Evolutionary conservation across 2,113 vertebrate species (phyloP), one percentile per base, ranked within the genome.

Genomic region (Rissa tridactyla): DNA sequence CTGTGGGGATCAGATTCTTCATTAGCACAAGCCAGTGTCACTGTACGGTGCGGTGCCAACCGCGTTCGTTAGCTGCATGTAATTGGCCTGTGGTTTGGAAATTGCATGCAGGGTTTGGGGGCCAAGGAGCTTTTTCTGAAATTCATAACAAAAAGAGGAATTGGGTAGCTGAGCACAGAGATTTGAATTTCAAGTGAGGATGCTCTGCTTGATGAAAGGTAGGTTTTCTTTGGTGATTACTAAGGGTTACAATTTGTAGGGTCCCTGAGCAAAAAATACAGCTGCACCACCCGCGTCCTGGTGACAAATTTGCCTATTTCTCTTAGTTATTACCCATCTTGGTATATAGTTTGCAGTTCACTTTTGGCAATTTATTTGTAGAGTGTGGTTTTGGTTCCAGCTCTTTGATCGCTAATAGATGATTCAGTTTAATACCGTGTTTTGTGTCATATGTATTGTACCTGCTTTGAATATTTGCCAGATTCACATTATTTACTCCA

Each of bases 21-120:
- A 20, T 49, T 55, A 94, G 76, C 60, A 44, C 15, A 21, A 81
- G 75, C 13, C 82, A 90, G 42, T 64, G 58, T 38, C 46, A 2
- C 49, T 25, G 52, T 51, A 4, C 20, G 0, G 49, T 8, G 44
- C 52, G 51, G 27, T 34, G 47, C 78, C 47, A 38, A 0, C 73
- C 44, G 6, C 0, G 0, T 54, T 93, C 2, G 1, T 88, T 77
- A 93, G 71, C 68, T 52, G 44, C 0, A 0, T 52, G 57, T 64
- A 82, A 82, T 93, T 90, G 82, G 46, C 64, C 64, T 62, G 55
- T 60, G 93, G n/a, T 36, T 69, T 91, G 66, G 81, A 94, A 82
- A 85, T 47, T 21, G 61, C 46, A 11, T 5, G 27, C 7, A 85
- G 66, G 52, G 58, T 80, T 52, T 80, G 40, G 17, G 69, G 90